Evolutionary conservation across 1,140 invertebrate species (phyloP), one percentile per base, ranked within the genome.

Genomic region (Micrasema longulum): DNA sequence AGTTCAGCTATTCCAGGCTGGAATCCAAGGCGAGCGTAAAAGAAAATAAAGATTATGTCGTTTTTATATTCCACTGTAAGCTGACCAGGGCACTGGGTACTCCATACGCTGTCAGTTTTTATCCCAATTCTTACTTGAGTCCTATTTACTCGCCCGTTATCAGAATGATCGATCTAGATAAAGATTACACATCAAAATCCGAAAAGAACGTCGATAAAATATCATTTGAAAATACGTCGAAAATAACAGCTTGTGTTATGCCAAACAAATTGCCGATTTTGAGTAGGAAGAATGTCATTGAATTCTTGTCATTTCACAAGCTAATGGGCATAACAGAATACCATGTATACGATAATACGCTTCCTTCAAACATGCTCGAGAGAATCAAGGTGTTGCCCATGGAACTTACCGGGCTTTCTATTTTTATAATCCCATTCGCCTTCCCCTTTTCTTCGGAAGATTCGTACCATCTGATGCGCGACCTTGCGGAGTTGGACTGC

Each of bases 401-500:
- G 43, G 84, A 85, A 76, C 79, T 88, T 10, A 83, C 82, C 12
- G 83, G 85, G 43, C 83, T 87, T 77, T 82, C 83, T 52, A 82
- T 86, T 47, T 81, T 84, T 66, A 87, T 87, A 66, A 85, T 84
- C 50, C 83, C 85, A 18, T 81, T 87, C 76, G 88, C 87, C 76
- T 86, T 83, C 75, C 83, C 84, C n/a, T 83, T 84, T 77, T 74
- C 81, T 68, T 83, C 84, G 76, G 77, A 80, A 35, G 81, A 81
- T 67, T 83, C 82, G 14, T 85, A 85, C 75, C 77, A 79, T 4
- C 77, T 86, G 55, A 80, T 83, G 7, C 76, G 80, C 66, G 84
- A 82, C 74, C 81, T 90, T 35, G 83, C 91, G 16, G 86, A 90
- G 78, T 80, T 87, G 20, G 91, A 92, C 79, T 92, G 91, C 78